A percentile compares a stretch with the other conserved stretches of the same genome.
phyloP scores from a whole-genome alignment of 1,140 invertebrate species.

The Brachionus calyciflorus region DNA sequence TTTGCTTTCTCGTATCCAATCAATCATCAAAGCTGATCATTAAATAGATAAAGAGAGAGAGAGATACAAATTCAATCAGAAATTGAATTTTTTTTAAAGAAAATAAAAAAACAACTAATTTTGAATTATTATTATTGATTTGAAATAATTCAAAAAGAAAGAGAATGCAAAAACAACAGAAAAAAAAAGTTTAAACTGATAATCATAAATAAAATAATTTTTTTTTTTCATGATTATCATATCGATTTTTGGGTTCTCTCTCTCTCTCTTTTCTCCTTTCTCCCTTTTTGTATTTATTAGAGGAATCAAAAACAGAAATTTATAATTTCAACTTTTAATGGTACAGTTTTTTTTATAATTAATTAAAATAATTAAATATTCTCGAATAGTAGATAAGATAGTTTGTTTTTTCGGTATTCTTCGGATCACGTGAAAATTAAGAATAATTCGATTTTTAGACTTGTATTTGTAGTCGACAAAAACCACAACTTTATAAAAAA shows the following conservation, averaged over 20 bases:
- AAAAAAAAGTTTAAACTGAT: constrained; percentile 35
- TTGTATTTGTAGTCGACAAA: too few species aligned
- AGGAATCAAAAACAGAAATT: too few species aligned
- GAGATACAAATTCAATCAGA: neutral
- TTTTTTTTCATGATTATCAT: constrained; percentile 18
- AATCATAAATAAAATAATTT: constrained; percentile 21
- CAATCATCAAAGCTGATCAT: constrained; percentile 40
- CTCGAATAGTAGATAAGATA: constrained; percentile 26
- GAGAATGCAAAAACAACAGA: neutral
- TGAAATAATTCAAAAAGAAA: too few species aligned
- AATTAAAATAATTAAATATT: constrained; percentile 42
- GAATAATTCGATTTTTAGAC: too few species aligned
- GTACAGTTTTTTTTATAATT: neutral
- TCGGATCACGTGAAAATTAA: too few species aligned
- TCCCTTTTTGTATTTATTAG: too few species aligned
- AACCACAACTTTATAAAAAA: too few species aligned
- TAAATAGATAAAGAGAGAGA: neutral
- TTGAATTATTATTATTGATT: too few species aligned
- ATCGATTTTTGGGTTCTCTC: constrained; percentile 18
- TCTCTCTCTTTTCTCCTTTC: neutral
- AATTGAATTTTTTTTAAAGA: too few species aligned
- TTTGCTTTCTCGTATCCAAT: constrained; percentile 42
- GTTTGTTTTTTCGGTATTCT: too few species aligned
- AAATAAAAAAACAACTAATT: neutral
- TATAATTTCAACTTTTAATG: constrained; percentile 38